Percentiles rank a stretch among this genome's conserved stretches.
phyloP scores from a whole-genome alignment of 2,888 invertebrate genomes.

The Perithous albicinctus region DNA sequence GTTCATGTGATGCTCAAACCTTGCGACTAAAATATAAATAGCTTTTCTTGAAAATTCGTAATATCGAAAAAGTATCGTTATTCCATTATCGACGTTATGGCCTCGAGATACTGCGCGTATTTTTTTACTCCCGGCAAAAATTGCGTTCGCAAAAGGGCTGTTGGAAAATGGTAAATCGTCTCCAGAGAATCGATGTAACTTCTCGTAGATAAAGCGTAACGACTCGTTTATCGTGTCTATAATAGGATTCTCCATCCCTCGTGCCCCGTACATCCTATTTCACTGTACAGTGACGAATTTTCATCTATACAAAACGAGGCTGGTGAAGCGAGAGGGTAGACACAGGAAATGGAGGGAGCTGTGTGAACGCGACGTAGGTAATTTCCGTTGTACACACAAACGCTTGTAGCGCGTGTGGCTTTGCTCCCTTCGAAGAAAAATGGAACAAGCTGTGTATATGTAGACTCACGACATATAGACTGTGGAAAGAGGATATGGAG shows the following conservation, averaged over 20 bases:
- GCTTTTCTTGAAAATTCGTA: neutral
- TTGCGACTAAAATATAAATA: neutral
- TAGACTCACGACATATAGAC: neutral
- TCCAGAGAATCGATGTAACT: neutral
- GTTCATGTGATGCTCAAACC: no score
- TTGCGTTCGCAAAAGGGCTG: neutral
- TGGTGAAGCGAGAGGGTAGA: neutral
- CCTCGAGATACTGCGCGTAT: neutral
- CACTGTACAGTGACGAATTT: conserved; percentile 46
- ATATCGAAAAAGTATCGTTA: neutral
- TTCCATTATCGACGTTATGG: conserved; percentile 1
- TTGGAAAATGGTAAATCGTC: conserved; percentile 4
- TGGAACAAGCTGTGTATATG: neutral
- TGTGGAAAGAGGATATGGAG: neutral
- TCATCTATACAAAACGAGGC: conserved; percentile 20
- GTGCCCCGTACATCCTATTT: neutral
- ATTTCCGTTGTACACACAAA: conserved; percentile 52
- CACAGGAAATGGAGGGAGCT: conserved; percentile 46
- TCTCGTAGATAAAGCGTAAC: conserved; percentile 43
- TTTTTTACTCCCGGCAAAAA: neutral
- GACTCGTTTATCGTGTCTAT: conserved; percentile 50
- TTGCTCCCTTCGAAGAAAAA: conserved; percentile 1
- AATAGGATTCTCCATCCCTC: conserved; percentile 23
- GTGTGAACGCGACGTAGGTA: conserved; percentile 52
- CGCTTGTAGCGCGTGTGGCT: neutral